Percentiles rank a stretch among this genome's conserved stretches.
phyloP scores from a whole-genome alignment of 2,797 vertebrate genomes.

The Syngnathus rostellatus region DNA sequence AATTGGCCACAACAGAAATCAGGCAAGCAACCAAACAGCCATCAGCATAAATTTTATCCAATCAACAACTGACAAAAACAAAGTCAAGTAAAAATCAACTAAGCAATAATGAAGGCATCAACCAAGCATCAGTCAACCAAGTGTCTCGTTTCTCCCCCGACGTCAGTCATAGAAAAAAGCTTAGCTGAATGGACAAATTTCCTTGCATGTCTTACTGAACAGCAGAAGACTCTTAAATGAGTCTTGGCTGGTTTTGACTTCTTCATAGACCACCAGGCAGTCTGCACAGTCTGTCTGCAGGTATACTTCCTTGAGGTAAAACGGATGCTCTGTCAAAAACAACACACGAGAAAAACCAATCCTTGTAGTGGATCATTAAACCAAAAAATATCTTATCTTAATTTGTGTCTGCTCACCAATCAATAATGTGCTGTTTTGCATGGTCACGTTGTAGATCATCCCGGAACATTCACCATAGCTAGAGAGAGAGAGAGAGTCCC shows the following conservation, averaged over 20 bases:
- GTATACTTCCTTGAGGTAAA: constrained; percentile 52
- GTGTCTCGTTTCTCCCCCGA: background rate
- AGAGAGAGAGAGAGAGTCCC: background rate
- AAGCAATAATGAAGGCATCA: background rate
- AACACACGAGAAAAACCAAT: background rate
- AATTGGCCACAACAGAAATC: background rate
- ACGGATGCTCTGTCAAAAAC: constrained; percentile 43
- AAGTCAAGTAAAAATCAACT: background rate
- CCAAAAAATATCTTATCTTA: too few species aligned
- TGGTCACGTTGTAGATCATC: constrained; percentile 37
- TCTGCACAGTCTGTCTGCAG: constrained; percentile 39
- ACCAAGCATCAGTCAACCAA: background rate
- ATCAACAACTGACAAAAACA: background rate
- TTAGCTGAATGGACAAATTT: background rate
- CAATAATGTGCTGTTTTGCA: constrained; percentile 50
- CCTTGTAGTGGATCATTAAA: background rate
- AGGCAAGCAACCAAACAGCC: background rate
- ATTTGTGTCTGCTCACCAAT: constrained; percentile 44
- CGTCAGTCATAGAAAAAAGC: background rate
- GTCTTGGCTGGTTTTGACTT: constrained; percentile 29
- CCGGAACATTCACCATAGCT: constrained; percentile 43
- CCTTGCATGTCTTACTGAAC: constrained; percentile 43
- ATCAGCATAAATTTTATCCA: too few species aligned
- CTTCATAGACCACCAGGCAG: constrained; percentile 46
- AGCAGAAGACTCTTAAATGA: constrained; percentile 46